Evolutionary conservation across 1,140 invertebrate species (phyloP).

Genomic region (Drosophila malerkotliana): DNA sequence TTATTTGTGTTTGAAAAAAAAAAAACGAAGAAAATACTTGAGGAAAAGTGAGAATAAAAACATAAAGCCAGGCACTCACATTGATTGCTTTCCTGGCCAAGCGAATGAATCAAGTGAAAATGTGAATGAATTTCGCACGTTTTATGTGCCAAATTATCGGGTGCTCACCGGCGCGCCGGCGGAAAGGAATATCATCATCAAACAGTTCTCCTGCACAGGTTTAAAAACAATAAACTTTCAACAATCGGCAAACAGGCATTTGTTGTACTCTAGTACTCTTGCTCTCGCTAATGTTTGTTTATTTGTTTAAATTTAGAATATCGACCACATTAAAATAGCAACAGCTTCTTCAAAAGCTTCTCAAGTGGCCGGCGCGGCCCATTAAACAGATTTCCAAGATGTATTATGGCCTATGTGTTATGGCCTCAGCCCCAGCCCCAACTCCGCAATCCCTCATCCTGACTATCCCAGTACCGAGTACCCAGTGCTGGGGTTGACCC

Average conservation of each 20-base stretch:
- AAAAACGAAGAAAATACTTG: constrained; percentile 9
- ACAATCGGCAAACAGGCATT: constrained; percentile 35
- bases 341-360: constrained; percentile 78
- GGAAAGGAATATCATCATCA: constrained; percentile 50
- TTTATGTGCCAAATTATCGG: constrained; percentile 74
- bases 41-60: constrained; percentile 11
- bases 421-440: no score
- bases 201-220: constrained; percentile 63
- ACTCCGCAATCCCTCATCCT: neutral
- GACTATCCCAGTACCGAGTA: neutral
- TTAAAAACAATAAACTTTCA: constrained; percentile 81
- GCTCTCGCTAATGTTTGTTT: constrained; percentile 59
- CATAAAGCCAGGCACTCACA: constrained; percentile 46
- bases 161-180: constrained; percentile 55
- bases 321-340: constrained; percentile 80
- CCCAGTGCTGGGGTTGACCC: constrained; percentile 58
- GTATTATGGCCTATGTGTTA: constrained; percentile 56
- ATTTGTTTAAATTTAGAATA: constrained; percentile 82
- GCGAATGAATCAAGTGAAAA: constrained; percentile 57
- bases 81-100: constrained; percentile 42
- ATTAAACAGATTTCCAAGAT: constrained; percentile 80
- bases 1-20: constrained; percentile 5
- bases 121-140: constrained; percentile 70
- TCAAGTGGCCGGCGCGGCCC: constrained; percentile 60
- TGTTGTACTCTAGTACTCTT: neutral